A percentile compares a stretch with the other conserved stretches of the same genome.
phyloP scores from a whole-genome alignment of 1,140 invertebrate species.

The Drosophila orena region DNA sequence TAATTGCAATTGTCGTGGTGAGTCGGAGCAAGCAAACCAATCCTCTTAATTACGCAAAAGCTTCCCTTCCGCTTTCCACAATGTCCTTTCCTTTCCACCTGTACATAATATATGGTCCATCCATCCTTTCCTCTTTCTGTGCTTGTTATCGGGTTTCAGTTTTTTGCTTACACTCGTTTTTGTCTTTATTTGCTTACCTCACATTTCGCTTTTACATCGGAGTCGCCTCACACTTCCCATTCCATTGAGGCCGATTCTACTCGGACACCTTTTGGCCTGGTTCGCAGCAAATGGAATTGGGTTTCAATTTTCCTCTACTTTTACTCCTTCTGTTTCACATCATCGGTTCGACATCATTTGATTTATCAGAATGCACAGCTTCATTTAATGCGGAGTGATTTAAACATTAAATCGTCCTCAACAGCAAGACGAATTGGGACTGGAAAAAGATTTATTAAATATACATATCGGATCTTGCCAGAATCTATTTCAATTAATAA shows the following conservation, averaged over 20 bases:
- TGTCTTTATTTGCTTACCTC: constrained; percentile 46
- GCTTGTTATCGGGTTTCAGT: constrained; percentile 22
- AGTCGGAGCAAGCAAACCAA: constrained; percentile 54
- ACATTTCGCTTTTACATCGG: constrained; percentile 43
- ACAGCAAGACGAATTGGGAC: not conserved
- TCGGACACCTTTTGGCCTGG: constrained; percentile 55
- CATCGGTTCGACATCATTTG: constrained; percentile 40
- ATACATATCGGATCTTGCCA: too few relatives aligned
- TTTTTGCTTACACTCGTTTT: constrained; percentile 8
- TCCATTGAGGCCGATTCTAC: constrained; percentile 35
- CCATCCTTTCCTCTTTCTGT: constrained; percentile 18
- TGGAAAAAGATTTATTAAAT: not conserved
- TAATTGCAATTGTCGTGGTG: constrained; percentile 84
- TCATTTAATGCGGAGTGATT: constrained; percentile 19
- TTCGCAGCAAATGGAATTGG: constrained; percentile 53
- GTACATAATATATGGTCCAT: constrained; percentile 25
- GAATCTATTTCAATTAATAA: too few relatives aligned
- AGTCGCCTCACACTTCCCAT: constrained; percentile 31
- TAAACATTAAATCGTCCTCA: constrained; percentile 22
- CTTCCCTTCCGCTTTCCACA: constrained; percentile 13
- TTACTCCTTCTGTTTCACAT: constrained; percentile 22
- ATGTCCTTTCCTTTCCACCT: constrained; percentile 8
- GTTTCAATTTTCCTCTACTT: constrained; percentile 33
- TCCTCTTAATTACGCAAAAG: constrained; percentile 44
- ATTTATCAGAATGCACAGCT: constrained; percentile 29